Conservation (phyloP, 2,888 invertebrate genomes). For the Acanthacorydalis orientalis region DNA sequence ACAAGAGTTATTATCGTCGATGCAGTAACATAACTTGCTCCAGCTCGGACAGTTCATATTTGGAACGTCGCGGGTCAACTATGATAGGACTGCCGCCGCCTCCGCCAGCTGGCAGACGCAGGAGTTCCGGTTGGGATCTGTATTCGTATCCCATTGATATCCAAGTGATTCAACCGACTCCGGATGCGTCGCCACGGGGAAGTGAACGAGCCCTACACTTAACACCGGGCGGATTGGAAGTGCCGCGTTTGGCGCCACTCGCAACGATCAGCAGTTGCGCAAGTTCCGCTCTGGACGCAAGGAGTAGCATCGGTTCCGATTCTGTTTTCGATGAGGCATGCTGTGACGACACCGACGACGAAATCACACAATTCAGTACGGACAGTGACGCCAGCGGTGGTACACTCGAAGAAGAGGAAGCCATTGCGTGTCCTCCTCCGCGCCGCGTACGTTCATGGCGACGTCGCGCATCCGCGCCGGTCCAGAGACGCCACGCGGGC, state of each 20-base stretch:
- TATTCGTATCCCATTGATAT: constrained; percentile 41
- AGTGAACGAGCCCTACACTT: constrained; percentile 41
- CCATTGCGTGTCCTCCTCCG: constrained; percentile 15
- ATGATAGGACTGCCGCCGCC: constrained; percentile 54
- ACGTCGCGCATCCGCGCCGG: constrained; percentile 15
- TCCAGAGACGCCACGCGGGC: constrained; percentile 12
- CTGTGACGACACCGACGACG: constrained; percentile 63
- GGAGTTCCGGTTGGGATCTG: constrained; percentile 37
- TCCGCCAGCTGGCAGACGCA: constrained; percentile 26
- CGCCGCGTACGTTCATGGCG: constrained; percentile 9
- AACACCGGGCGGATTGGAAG: constrained; percentile 18
- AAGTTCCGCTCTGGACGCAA: constrained; percentile 35
- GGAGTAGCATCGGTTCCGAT: constrained; percentile 53
- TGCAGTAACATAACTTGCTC: constrained; percentile 72
- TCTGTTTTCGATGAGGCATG: constrained; percentile 61
- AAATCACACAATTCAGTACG: constrained; percentile 68
- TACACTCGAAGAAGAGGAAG: constrained; percentile 12
- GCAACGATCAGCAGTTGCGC: constrained; percentile 68
- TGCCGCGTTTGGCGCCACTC: constrained; percentile 46
- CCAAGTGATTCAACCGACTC: constrained; percentile 60
- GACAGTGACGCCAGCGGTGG: constrained; percentile 39
- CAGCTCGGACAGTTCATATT: constrained; percentile 68
- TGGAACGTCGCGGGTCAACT: constrained; percentile 66
- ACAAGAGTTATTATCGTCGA: constrained; percentile 31
- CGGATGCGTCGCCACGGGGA: constrained; percentile 66